Evolutionary conservation across 2,888 invertebrate species (phyloP).

Genomic region (Heterodera filipjevi): DNA sequence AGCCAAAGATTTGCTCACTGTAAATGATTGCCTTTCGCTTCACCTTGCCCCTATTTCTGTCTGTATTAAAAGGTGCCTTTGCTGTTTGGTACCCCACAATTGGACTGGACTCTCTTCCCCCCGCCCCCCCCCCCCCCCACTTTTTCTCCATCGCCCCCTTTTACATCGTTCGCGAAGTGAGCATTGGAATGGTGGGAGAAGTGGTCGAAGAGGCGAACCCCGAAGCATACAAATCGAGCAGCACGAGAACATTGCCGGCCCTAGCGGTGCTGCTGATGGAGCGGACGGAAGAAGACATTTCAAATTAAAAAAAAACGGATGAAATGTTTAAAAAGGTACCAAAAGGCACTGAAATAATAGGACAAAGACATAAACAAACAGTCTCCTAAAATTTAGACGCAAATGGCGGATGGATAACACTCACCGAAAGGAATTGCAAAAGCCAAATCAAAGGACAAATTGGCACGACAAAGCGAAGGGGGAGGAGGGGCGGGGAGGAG

Average conservation of each 20-base stretch:
- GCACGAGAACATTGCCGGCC: constrained; percentile 53
- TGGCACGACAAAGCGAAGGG: neutral
- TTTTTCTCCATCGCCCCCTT: neutral
- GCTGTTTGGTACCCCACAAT: no score
- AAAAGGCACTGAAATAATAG: neutral
- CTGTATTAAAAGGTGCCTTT: no score
- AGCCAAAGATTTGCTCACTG: no score
- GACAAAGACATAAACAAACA: neutral
- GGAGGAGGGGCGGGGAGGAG: neutral
- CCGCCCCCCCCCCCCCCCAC: neutral
- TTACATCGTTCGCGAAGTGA: constrained; percentile 35
- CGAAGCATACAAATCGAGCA: constrained; percentile 61
- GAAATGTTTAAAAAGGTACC: no score
- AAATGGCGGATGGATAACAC: neutral
- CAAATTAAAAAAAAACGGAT: no score
- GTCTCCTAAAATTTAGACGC: neutral
- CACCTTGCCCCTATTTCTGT: no score
- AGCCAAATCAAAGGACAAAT: neutral
- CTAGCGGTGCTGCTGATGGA: constrained; percentile 24
- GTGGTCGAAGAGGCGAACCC: constrained; percentile 58
- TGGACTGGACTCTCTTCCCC: neutral
- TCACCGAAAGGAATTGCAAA: neutral
- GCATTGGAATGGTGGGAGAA: constrained; percentile 53
- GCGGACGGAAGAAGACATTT: constrained; percentile 29
- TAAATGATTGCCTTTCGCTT: no score